Evolutionary conservation across 2,113 vertebrate genomes (phyloP).

Genomic region (Caracal caracal): DNA sequence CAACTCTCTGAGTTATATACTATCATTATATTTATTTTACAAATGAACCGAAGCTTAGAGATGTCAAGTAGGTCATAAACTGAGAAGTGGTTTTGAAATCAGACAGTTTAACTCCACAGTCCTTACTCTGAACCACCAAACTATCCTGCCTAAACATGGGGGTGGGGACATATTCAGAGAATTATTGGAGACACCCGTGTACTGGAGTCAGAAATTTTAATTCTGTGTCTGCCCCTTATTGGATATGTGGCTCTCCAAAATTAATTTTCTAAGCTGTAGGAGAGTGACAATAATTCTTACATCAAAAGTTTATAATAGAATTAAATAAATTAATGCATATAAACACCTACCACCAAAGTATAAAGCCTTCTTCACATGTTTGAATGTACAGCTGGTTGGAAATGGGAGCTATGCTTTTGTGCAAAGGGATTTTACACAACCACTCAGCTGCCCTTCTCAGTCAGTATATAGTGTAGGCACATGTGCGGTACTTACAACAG

Average conservation of each 20-base stretch:
- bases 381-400: neutral
- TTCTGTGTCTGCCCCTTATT: neutral
- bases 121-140: neutral
- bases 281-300: neutral
- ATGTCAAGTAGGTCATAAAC: constrained; percentile 2
- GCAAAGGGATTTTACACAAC: neutral
- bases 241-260: neutral
- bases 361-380: neutral
- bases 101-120: neutral
- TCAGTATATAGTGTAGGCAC: neutral
- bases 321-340: neutral
- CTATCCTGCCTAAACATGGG: neutral
- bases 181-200: neutral
- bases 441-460: neutral
- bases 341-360: neutral
- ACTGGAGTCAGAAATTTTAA: neutral
- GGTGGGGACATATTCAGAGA: neutral
- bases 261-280: constrained; percentile 23
- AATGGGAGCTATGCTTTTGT: neutral
- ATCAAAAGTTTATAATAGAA: neutral
- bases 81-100: neutral
- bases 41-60: neutral
- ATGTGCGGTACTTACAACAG: neutral
- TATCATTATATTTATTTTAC: neutral
- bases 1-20: neutral